Evolutionary conservation across 2,888 invertebrate genomes (phyloP).

Genomic region (Rhingia campestris): DNA sequence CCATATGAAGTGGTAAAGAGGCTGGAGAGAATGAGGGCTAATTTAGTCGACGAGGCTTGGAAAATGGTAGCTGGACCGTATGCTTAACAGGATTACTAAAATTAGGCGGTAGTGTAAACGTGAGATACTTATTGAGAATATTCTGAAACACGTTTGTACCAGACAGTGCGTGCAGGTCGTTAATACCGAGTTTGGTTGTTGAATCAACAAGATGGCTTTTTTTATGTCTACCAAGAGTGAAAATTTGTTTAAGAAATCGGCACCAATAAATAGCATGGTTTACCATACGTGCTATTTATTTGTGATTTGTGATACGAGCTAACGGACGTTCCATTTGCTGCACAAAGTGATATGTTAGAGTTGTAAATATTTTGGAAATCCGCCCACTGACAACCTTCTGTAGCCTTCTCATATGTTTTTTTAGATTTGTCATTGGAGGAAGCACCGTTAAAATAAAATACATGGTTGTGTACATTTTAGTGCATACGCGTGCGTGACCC

Average conservation of each 20-base stretch:
- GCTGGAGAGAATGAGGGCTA: conserved; percentile 19
- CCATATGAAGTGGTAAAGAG: conserved; percentile 55
- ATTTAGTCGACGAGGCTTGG: conserved; percentile 46
- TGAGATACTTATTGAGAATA: conserved; percentile 20
- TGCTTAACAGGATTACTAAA: conserved; percentile 34
- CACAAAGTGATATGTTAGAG: no score
- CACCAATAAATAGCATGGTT: conserved; percentile 27
- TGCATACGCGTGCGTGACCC: neutral
- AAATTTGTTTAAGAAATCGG: conserved; percentile 48
- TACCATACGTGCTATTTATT: conserved; percentile 23
- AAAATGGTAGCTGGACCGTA: conserved; percentile 47
- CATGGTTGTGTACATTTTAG: no score
- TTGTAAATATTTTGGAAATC: no score
- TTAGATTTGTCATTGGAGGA: no score
- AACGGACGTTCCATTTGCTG: conserved; percentile 34
- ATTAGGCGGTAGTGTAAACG: conserved; percentile 7
- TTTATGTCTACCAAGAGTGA: conserved; percentile 35
- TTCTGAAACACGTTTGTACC: conserved; percentile 2
- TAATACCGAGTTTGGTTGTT: conserved; percentile 24
- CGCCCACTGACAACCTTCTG: no score
- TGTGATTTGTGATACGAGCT: conserved; percentile 24
- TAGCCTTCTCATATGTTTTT: no score
- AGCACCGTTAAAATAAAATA: no score
- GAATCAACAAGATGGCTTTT: conserved; percentile 16
- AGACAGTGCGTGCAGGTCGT: conserved; percentile 10